Conservation (phyloP, 2,888 invertebrate genomes). For the Melieria omissa region DNA sequence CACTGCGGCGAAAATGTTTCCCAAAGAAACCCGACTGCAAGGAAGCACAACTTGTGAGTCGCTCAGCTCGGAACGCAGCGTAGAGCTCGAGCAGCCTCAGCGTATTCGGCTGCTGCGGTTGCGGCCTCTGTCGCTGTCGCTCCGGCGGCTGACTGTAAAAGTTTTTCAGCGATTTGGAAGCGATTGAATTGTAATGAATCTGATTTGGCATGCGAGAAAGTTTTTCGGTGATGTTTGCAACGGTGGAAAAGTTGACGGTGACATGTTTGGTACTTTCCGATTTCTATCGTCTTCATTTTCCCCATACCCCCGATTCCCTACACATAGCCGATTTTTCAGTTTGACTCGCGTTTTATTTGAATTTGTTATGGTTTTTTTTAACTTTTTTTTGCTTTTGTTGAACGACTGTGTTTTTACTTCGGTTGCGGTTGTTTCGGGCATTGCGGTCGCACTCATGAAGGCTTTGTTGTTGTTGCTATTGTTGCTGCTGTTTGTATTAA, state of each 20-base stretch:
- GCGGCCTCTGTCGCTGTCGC: too few relatives aligned
- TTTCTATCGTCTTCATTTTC: not conserved
- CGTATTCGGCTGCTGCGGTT: too few relatives aligned
- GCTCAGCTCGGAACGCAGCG: too few relatives aligned
- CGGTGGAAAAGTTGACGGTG: slow-evolving; percentile 29
- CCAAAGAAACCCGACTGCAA: too few relatives aligned
- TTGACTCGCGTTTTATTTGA: not conserved
- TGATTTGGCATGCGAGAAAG: slow-evolving; percentile 45
- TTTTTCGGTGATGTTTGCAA: slow-evolving; percentile 32
- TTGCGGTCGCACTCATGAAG: not conserved
- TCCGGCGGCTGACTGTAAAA: not conserved
- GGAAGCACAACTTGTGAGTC: too few relatives aligned
- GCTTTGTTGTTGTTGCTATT: not conserved
- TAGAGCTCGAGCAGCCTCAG: too few relatives aligned
- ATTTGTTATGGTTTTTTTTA: not conserved
- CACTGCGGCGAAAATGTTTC: too few relatives aligned
- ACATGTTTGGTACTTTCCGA: not conserved
- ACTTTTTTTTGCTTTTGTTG: not conserved
- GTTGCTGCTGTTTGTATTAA: not conserved
- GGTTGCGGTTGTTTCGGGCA: not conserved
- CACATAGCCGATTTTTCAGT: not conserved
- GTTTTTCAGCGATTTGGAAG: slow-evolving; percentile 47
- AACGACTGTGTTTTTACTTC: not conserved
- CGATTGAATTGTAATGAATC: slow-evolving; percentile 52
- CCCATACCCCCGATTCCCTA: not conserved